Evolutionary conservation across 2,113 vertebrate species (phyloP).

Genomic region (Grallaria varia): DNA sequence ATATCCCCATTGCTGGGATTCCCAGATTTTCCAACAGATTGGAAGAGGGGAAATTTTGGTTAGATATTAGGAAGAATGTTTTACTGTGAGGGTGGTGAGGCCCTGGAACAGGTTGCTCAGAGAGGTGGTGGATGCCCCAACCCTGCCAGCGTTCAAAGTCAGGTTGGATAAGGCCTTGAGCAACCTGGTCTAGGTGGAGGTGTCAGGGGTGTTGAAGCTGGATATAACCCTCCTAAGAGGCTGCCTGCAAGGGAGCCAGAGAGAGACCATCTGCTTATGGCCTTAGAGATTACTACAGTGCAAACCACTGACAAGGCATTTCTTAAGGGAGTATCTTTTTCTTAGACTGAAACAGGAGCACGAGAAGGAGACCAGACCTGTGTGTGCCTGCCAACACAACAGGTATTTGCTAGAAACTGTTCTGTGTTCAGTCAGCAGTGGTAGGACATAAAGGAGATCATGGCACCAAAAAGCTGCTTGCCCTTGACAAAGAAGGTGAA

Average conservation of each 20-base stretch:
- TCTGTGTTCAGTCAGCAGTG: neutral
- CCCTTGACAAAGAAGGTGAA: neutral
- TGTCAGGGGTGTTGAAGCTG: neutral
- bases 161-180: neutral
- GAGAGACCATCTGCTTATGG: neutral
- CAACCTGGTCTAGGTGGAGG: neutral
- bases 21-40: neutral
- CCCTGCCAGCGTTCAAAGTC: neutral
- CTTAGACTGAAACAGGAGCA: neutral
- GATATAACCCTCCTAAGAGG: neutral
- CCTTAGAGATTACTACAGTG: neutral
- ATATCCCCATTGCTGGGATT: neutral
- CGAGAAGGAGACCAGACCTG: neutral
- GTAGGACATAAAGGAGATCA: neutral
- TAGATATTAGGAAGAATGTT: neutral
- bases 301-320: neutral
- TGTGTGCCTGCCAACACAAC: neutral
- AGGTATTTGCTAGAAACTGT: rapidly evolving
- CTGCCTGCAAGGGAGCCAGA: neutral
- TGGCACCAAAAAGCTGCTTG: neutral
- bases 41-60: neutral
- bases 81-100: neutral
- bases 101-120: neutral
- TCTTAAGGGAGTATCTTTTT: neutral
- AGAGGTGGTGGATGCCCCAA: neutral